Evolutionary conservation across 2,888 invertebrate genomes (phyloP).

Genomic region (Carterocephalus palaemon): DNA sequence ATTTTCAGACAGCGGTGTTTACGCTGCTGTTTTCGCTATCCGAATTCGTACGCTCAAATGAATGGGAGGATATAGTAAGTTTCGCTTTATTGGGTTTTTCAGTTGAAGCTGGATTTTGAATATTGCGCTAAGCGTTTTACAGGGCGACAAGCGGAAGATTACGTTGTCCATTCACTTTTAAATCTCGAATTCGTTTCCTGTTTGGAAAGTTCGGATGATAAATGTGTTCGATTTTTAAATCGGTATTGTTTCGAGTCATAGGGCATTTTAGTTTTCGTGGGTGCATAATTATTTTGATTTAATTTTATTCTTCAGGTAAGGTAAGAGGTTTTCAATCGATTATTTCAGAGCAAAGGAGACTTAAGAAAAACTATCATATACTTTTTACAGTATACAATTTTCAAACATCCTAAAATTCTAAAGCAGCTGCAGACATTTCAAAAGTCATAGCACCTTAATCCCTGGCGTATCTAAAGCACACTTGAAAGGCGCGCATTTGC

Average conservation of each 20-base stretch:
- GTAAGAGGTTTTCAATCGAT: no score
- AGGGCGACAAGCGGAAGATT: conserved; percentile 21
- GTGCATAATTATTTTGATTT: no score
- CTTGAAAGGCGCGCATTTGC: no score
- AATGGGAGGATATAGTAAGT: conserved; percentile 23
- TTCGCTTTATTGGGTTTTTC: conserved; percentile 25
- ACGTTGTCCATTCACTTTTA: conserved; percentile 21
- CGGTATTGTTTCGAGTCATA: neutral
- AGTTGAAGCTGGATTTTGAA: conserved; percentile 25
- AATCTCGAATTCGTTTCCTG: conserved; percentile 20
- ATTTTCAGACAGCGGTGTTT: conserved; percentile 9
- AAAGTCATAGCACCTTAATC: no score
- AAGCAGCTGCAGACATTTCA: no score
- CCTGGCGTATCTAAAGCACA: neutral
- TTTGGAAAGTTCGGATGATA: conserved; percentile 16
- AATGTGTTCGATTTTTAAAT: conserved; percentile 14
- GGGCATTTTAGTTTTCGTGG: conserved; percentile 1
- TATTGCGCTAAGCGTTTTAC: conserved; percentile 20
- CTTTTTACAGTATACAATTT: no score
- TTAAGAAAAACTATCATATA: no score
- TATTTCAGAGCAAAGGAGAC: no score
- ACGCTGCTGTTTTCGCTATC: conserved; percentile 4
- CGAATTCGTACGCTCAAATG: conserved; percentile 23
- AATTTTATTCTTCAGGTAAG: no score
- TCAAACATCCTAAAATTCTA: no score